Evolutionary conservation across 1,140 invertebrate species (phyloP), one percentile per base, ranked within the genome.

Genomic region (Sesamia nonagrioides): DNA sequence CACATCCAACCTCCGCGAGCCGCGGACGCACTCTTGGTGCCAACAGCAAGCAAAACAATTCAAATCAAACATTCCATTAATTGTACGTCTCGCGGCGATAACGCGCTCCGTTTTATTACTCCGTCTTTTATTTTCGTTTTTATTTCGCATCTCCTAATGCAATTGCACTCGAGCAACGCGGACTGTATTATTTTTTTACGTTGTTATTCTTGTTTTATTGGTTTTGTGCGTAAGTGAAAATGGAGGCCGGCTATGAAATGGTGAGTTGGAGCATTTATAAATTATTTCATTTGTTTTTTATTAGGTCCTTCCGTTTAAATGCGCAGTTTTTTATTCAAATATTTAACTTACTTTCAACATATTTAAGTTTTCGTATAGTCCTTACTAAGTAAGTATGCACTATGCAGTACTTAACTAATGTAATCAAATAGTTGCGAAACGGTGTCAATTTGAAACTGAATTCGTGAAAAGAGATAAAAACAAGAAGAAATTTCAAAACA

Each of bases 21-120:
- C 50, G 79, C 89, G 84, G 86, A 86, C 89, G 90, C 81, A 78
- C 73, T 68, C 71, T 54, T 35, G 18, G 42, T 27, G 42, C 40
- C 63, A n/a, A 42, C 42, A 48, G 40, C 40, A 68, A 42, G 56
- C 73, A 66, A 81, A 81, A 82, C 80, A 81, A 83, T 84, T 89
- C 83, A 87, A 88, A 91, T 90, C 88, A 88, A 91, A 91, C 88
- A 88, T 87, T 89, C 87, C 86, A 89, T 93, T 92, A 92, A 93
- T 92, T 92, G 88, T 89, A 86, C 86, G 81, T 88, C 85, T 86
- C 82, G 87, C 85, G 78, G 82, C 91, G 89, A 92, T 94, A 92
- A 90, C 89, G 83, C 88, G 87, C 86, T 82, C 80, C 45, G 81
- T 90, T 92, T 92, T 92, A 91, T 91, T 91, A 84, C 89, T 81